Conservation (phyloP, 2,113 vertebrate genomes). For the Neoarius graeffei region DNA sequence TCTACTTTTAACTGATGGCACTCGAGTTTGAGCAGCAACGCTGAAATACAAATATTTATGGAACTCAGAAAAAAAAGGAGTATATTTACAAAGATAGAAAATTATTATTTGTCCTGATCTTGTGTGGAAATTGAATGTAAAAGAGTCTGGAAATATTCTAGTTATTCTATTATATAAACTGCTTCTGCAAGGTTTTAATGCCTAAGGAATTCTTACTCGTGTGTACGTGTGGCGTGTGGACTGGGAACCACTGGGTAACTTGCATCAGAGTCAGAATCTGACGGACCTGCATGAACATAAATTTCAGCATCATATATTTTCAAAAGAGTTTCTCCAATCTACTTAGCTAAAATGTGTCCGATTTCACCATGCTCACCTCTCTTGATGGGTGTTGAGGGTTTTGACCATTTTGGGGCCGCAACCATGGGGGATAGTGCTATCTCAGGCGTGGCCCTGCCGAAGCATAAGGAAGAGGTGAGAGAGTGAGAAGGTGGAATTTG, state of each 20-base stretch:
- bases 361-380: constrained; percentile 53
- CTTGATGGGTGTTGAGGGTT: constrained; percentile 38
- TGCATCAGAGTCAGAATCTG: constrained; percentile 69
- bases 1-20: constrained; percentile 41
- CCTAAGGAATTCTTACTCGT: constrained; percentile 58
- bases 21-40: constrained; percentile 51
- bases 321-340: background rate
- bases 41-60: constrained; percentile 51
- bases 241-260: constrained; percentile 56
- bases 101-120: background rate
- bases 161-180: background rate
- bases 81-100: background rate
- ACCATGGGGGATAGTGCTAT: constrained; percentile 55
- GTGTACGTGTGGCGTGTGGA: constrained; percentile 45
- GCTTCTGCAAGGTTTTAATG: background rate
- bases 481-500: constrained; percentile 46
- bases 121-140: background rate
- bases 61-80: background rate
- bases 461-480: constrained; percentile 67
- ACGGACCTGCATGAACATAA: constrained; percentile 55
- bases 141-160: background rate
- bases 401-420: constrained; percentile 62
- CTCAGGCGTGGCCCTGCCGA: constrained; percentile 68
- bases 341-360: background rate
- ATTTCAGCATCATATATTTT: background rate